Percentiles rank a stretch among this genome's conserved stretches.
phyloP scores from a whole-genome alignment of 2,888 invertebrate species.

The Lochmaea crataegi region DNA sequence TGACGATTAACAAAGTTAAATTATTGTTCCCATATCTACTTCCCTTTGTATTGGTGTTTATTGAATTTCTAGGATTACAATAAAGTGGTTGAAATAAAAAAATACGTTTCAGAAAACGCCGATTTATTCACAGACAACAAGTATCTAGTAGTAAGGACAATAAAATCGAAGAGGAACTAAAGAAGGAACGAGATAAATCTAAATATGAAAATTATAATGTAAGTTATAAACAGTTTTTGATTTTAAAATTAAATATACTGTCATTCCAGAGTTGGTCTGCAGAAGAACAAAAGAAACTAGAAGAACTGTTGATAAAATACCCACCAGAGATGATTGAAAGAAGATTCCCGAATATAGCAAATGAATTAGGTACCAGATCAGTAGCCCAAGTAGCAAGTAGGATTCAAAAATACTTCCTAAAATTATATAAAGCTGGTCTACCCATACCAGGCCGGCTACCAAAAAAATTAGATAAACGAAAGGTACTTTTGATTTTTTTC shows the following conservation, averaged over 20 bases:
- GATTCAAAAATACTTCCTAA: slow-evolving; percentile 92
- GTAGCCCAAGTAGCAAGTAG: slow-evolving; percentile 88
- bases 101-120: slow-evolving; percentile 78
- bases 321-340: no score
- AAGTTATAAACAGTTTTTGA: no score
- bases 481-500: slow-evolving; percentile 41
- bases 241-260: no score
- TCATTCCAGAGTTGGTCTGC: no score
- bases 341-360: no score
- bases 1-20: no score
- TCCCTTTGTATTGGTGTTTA: background rate
- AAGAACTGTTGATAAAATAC: no score
- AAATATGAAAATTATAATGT: slow-evolving; percentile 41
- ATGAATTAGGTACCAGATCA: no score
- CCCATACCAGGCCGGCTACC: slow-evolving; percentile 86
- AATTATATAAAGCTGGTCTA: slow-evolving; percentile 85
- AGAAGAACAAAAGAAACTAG: no score
- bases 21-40: background rate
- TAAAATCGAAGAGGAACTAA: slow-evolving; percentile 43
- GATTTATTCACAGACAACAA: slow-evolving; percentile 55
- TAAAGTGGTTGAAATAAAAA: slow-evolving; percentile 73
- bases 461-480: slow-evolving; percentile 65
- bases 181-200: slow-evolving; percentile 26
- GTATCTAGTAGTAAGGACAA: slow-evolving; percentile 10
- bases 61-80: slow-evolving; percentile 74